These are phyloP conservation scores for Eretmochelys imbricata DNA, from an alignment of 2,113 vertebrate species.

Conservation along the genomic window DNA sequence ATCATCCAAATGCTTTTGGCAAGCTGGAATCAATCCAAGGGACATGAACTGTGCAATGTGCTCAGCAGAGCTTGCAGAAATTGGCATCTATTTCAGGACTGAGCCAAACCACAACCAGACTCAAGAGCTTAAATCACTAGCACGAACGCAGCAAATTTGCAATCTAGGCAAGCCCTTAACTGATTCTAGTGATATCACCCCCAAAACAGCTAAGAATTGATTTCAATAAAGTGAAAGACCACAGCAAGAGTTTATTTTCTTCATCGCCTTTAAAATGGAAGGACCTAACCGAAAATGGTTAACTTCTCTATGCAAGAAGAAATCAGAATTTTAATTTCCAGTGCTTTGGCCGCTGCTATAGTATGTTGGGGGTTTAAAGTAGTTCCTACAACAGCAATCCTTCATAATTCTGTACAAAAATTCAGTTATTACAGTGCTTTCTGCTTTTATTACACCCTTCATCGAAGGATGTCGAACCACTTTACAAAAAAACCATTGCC, in stretches of 20 bases:
- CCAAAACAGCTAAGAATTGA: not conserved
- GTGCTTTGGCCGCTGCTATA: not conserved
- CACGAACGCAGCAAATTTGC: not conserved
- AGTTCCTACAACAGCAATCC: not conserved
- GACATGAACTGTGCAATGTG: not conserved
- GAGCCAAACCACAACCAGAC: not conserved
- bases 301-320: not conserved
- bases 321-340: not conserved
- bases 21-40: not conserved
- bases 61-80: not conserved
- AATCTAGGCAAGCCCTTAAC: fast-evolving
- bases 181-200: not conserved
- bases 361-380: not conserved
- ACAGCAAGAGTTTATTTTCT: not conserved
- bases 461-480: not conserved
- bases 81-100: not conserved
- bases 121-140: not conserved
- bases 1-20: not conserved
- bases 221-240: not conserved
- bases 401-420: not conserved
- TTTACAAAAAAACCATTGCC: not conserved
- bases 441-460: not conserved
- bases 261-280: not conserved
- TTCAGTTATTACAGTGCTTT: not conserved
- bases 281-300: not conserved